Evolutionary conservation across 2,113 vertebrate genomes (phyloP).

Genomic region (Dipodomys ordii): DNA sequence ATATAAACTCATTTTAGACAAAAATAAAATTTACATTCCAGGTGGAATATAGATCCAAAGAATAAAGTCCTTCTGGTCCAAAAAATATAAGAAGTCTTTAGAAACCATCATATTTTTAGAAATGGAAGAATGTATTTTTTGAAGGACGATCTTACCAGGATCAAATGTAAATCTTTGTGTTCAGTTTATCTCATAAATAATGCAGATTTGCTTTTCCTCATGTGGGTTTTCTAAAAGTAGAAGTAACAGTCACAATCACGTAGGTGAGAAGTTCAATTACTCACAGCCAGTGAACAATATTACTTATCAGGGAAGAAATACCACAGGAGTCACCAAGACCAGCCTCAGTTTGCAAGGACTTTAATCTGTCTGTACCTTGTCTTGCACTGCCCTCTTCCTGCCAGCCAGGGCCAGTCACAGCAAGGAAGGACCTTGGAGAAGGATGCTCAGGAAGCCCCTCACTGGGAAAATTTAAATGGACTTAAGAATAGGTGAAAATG

Average conservation of each 20-base stretch:
- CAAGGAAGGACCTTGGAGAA: background rate
- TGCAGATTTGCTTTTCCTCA: background rate
- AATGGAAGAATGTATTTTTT: background rate
- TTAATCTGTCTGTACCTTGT: background rate
- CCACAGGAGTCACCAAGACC: background rate
- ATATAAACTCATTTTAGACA: background rate
- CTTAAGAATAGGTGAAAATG: background rate
- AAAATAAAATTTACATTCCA: background rate
- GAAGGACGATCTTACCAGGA: background rate
- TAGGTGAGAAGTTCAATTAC: background rate
- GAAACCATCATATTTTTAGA: background rate
- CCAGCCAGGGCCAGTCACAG: background rate
- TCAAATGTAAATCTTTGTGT: background rate
- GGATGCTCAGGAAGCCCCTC: background rate
- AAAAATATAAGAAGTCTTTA: background rate
- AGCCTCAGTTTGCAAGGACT: background rate
- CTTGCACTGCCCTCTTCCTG: constrained; percentile 51
- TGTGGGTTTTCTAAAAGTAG: background rate
- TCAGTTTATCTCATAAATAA: constrained; percentile 5
- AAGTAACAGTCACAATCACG: background rate
- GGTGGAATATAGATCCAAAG: background rate
- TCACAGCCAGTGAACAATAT: background rate
- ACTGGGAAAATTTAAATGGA: background rate
- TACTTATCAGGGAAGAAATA: constrained; percentile 3
- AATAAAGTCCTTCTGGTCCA: background rate